These are phyloP conservation scores for Enteromius anoplus DNA, from an alignment of 2,797 vertebrate species.

Conservation along the genomic window DNA sequence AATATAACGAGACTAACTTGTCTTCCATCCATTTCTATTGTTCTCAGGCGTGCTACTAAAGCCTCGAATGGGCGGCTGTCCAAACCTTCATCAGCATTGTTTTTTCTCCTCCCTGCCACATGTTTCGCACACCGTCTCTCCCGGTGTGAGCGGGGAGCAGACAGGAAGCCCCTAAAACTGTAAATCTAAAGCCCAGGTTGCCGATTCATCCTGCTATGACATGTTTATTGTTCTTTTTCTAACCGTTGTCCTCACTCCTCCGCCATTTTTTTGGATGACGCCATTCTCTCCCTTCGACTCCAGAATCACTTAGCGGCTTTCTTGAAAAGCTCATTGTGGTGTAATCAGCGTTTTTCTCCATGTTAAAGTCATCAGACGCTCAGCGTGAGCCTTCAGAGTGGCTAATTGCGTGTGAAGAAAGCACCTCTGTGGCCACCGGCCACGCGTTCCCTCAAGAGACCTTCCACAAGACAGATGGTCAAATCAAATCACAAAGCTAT, in stretches of 20 bases:
- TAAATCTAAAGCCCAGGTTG: slow-evolving; percentile 66
- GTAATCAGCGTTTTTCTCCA: slow-evolving; percentile 26
- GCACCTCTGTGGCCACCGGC: slow-evolving; percentile 48
- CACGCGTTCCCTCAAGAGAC: slow-evolving; percentile 22
- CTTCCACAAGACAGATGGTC: slow-evolving; percentile 16
- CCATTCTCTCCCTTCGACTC: slow-evolving; percentile 36
- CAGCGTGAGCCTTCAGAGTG: slow-evolving; percentile 42
- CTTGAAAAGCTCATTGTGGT: slow-evolving; percentile 33
- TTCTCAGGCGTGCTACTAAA: slow-evolving; percentile 48
- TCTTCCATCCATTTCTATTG: slow-evolving; percentile 52
- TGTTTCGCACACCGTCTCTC: slow-evolving; percentile 42
- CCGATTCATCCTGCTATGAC: slow-evolving; percentile 65
- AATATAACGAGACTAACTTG: slow-evolving; percentile 57
- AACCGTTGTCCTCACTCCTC: slow-evolving; percentile 52
- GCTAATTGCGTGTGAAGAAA: slow-evolving; percentile 63
- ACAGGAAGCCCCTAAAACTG: slow-evolving; percentile 65
- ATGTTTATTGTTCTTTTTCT: slow-evolving; percentile 69
- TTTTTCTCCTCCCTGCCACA: slow-evolving; percentile 68
- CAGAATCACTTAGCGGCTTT: slow-evolving; percentile 33
- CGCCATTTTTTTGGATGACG: slow-evolving; percentile 43
- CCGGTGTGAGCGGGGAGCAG: slow-evolving; percentile 59
- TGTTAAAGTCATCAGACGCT: slow-evolving; percentile 51
- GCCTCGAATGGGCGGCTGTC: background rate
- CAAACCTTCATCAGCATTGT: slow-evolving; percentile 34
- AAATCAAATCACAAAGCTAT: slow-evolving; percentile 22